Evolutionary conservation across 2,797 vertebrate genomes (phyloP), one percentile per base, ranked within the genome.

Genomic region (Vespertilio murinus): DNA sequence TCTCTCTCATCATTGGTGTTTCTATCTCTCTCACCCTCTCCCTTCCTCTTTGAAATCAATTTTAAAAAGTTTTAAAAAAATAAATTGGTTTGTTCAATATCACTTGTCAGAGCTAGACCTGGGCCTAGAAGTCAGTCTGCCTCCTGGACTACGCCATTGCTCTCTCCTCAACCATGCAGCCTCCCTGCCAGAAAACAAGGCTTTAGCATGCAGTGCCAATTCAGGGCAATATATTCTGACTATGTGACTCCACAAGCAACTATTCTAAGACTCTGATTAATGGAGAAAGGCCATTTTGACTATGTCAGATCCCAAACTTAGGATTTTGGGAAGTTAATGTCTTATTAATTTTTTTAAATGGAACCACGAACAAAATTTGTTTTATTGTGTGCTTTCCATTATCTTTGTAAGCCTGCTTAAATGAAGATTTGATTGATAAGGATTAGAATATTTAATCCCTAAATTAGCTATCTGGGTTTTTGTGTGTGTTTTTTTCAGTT

Each of bases 281-380:
- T 45, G 42, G 4, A 7, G 47, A 23, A 82, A 92, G 64, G 8
- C 75, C 38, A 81, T 61, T 59, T 82, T 74, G 67, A 91, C 61
- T 83, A 74, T 47, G 84, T 85, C 42, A 71, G 65, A 93, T 30
- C 18, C 20, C 45, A 93, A 86, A 89, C 52, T 81, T 86, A 61
- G 14, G 18, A 69, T 69, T 92, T 92, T 65, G 75, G 8, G 25
- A 40, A 88, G 73, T 80, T 79, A 54, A 69, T 69, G 77, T 56
- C 35, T 42, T 81, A 9, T 1, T 88, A 9, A 1, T 87, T 64
- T 61, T 3, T 73, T 70, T 2, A 6, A 93, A 85, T 61, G 45
- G 33, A 77, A 85, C 28, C 42, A 64, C 16, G 13, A 82, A 77
- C n/a, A 79, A 54, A 45, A 61, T 23, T 67, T 74, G 28, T 75